These are phyloP conservation scores for Apostichopus leukothele DNA, from an alignment of 53 echinoderm and acorn worm genomes.

Conservation along the genomic window DNA sequence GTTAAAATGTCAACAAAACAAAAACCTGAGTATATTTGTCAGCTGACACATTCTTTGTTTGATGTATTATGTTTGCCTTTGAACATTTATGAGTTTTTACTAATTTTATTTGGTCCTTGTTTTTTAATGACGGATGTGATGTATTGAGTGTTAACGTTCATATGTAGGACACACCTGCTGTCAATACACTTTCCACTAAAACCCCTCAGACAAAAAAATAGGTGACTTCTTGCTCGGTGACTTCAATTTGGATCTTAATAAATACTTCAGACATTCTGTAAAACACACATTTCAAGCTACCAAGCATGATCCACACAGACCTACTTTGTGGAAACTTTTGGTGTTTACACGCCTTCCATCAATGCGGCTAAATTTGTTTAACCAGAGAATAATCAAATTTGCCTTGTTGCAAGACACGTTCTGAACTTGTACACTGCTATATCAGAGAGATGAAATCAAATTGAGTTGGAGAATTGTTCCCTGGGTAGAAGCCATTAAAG, in stretches of 20 bases:
- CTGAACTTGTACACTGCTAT: constrained; percentile 1
- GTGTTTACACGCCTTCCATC: constrained; percentile 26
- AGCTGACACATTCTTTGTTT: too few species aligned
- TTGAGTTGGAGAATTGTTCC: neutral
- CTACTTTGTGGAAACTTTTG: neutral
- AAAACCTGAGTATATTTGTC: too few species aligned
- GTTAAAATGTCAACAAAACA: too few species aligned
- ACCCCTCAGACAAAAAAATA: neutral
- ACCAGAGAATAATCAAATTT: constrained; percentile 32
- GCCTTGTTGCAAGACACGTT: constrained; percentile 14
- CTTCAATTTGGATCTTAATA: constrained; percentile 16
- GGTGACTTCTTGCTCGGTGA: neutral
- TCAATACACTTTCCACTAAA: neutral
- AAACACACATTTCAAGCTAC: constrained; percentile 22
- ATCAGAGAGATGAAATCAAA: constrained; percentile 6
- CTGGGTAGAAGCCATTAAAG: too few species aligned
- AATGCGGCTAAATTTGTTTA: constrained; percentile 42
- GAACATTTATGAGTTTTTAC: too few species aligned
- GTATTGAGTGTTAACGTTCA: neutral
- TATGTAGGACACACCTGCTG: constrained; percentile 7
- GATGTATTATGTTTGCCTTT: too few species aligned
- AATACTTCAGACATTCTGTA: constrained; percentile 20
- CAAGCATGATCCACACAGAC: constrained; percentile 18
- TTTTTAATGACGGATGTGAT: neutral
- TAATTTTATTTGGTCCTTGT: too few species aligned